Evolutionary conservation across 1,140 invertebrate genomes (phyloP), one percentile per base, ranked within the genome.

Genomic region (Macrosteles quadrilineatus): DNA sequence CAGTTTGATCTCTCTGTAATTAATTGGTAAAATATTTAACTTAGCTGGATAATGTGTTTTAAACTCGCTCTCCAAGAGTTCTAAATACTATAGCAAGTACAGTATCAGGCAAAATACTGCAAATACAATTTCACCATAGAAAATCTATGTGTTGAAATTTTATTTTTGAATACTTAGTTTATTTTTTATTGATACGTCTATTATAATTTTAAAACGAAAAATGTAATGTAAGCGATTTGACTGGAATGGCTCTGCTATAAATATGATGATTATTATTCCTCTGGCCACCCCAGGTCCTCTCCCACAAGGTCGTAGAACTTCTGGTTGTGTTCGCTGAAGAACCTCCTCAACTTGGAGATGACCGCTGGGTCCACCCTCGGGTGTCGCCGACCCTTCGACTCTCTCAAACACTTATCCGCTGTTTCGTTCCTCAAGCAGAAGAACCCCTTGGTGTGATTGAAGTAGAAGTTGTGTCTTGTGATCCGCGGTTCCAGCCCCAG

Each of bases 391-490:
- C 97, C 97, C 80, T 99, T 99, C 67, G 94, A 97, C 76, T 97
- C 96, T 2, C 93, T 87, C 68, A 99, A 83, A 82, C 97, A 99
- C 77, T 97, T 91, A 76, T 94, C 91, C 29, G 89, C 88, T 3
- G 91, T 92, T 72, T 92, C 90, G 76, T 92, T 92, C 36, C 92
- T 85, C 71, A 98, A 85, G 81, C 97, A 99, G 77, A 96, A 98
- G 82, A 99, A 99, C 2, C 96, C 96, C 81, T 98, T 98, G 19
- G 95, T 96, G 79, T 94, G 90, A 81, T 98, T 98, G 81, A 98
- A 97, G 80, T 97, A 97, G 82, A 99, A 98, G 82, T 98, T 94
- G 74, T 93, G 90, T 73, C 92, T 88, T 14, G 89, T 90, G 70
- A 96, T 91, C 31, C 86, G 83, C 31, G 87, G 87, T 72, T 92